A percentile compares a stretch with the other conserved stretches of the same genome.
Conservation (phyloP, 1,140 invertebrate species). For the Diprion similis region DNA sequence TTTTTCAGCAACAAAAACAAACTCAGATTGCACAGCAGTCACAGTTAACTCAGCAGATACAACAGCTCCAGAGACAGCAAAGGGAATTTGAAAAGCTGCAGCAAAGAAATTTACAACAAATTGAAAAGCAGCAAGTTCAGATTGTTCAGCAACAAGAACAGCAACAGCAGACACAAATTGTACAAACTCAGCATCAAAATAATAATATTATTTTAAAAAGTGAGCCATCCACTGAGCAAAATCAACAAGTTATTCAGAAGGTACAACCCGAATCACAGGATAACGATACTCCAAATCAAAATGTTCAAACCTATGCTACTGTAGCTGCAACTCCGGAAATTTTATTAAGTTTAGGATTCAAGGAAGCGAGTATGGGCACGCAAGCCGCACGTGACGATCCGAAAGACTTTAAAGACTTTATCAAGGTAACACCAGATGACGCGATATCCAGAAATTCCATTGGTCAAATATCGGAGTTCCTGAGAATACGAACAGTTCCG, state of each 20-base stretch:
- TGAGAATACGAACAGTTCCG: conserved; percentile 50
- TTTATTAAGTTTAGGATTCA: conserved; percentile 55
- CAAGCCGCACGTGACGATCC: conserved; percentile 44
- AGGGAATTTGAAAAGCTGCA: conserved; percentile 55
- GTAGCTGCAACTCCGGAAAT: conserved; percentile 56
- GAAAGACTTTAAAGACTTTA: conserved; percentile 53
- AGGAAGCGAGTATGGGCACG: conserved; percentile 42
- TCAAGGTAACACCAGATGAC: conserved; percentile 47
- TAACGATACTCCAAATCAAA: conserved; percentile 36
- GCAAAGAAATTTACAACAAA: conserved; percentile 51
- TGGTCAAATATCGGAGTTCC: conserved; percentile 57
- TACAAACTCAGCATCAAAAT: conserved; percentile 50
- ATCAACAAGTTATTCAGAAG: conserved; percentile 49
- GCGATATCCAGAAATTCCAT: conserved; percentile 51
- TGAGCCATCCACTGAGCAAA: conserved; percentile 45
- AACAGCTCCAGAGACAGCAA: conserved; percentile 53
- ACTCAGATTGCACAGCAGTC: conserved; percentile 30
- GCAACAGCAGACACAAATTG: conserved; percentile 35
- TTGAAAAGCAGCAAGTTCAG: conserved; percentile 47
- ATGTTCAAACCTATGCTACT: conserved; percentile 49
- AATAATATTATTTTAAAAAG: conserved; percentile 54
- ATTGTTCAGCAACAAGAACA: conserved; percentile 38
- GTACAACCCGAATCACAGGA: conserved; percentile 47
- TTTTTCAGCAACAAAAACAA: conserved; percentile 35
- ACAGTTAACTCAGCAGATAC: conserved; percentile 52